Base-by-base conservation (phyloP, 2,888 invertebrate species). In the Agriotes lineatus region DNA sequence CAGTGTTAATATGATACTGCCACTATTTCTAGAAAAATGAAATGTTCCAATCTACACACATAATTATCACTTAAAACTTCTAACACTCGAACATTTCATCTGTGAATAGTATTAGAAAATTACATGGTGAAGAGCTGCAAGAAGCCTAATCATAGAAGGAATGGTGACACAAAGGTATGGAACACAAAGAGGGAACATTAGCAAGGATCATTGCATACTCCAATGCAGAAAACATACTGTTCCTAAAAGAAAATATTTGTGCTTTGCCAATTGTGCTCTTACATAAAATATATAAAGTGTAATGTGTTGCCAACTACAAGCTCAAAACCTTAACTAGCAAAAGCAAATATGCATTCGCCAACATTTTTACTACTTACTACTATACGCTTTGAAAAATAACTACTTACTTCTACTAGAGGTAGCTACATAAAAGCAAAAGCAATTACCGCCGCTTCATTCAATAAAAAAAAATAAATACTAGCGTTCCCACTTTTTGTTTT, bases 71-170 rank as follows among this genome's bases (percentile, higher is more conserved):
- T 5, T 18, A 18, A 54, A 10, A 25, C n/a, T 3, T 39, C 14
- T 5, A 42, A 14, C 12, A 18, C 10, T 19, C 48, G 59, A 60
- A 60, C 59, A 60, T 45, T 42, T 33, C 58, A 64, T 48, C 35
- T 25, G 39, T 37, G 10, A 44, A 16, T 18, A 44, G 44, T 18
- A 54, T 56, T 30, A 56, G 10, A 56, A 44, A 45, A 33, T 12
- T 30, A 57, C 12, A 33, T 58, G 50, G 57, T 30, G 25, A 39
- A 65, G 56, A 63, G 52, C 67, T 67, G 58, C 66, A 63, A 65
- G 22, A 68, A 72, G 61, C 57, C 37, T 58, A 66, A 63, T 58
- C 63, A 45, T 39, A 61, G 25, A 67, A 7, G 70, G 67, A 67
- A 56, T 37, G 48, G 65, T 70, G 67, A 57, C 22, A 52, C 42